Percentiles rank a stretch among this genome's conserved stretches.
Conservation (phyloP, 2,888 invertebrate genomes). For the Tetragonisca angustula region DNA sequence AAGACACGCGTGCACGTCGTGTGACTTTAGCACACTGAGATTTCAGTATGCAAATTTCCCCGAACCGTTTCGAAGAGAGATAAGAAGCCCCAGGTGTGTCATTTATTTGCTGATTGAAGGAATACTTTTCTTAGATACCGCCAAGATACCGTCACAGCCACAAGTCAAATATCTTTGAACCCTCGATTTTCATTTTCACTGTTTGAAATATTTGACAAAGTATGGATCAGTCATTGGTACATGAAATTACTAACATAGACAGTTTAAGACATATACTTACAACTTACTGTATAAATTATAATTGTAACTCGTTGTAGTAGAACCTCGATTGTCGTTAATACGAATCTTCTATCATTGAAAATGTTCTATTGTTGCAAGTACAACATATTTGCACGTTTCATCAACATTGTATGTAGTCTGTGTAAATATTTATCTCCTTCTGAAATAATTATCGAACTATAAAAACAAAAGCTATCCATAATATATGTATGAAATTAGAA, state of each 20-base stretch:
- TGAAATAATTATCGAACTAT: no score
- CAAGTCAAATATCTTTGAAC: background rate
- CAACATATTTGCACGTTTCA: no score
- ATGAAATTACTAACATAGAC: no score
- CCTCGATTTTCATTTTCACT: conserved; percentile 1
- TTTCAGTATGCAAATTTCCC: conserved; percentile 73
- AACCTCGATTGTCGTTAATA: no score
- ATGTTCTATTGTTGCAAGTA: no score
- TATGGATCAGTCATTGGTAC: background rate
- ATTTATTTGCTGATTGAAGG: conserved; percentile 49
- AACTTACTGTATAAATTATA: background rate
- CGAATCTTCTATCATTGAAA: no score
- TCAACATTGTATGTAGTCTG: no score
- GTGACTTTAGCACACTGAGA: conserved; percentile 44
- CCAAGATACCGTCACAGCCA: conserved; percentile 32
- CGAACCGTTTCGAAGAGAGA: conserved; percentile 68
- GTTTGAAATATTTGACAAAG: background rate
- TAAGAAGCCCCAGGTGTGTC: conserved; percentile 63
- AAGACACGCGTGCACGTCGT: background rate
- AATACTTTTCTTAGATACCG: conserved; percentile 29
- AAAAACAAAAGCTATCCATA: no score
- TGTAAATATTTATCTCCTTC: no score
- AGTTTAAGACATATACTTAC: no score
- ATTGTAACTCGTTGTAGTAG: no score
- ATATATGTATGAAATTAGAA: no score